Evolutionary conservation across 2,888 invertebrate genomes (phyloP).

Genomic region (Eupithecia subumbrata): DNA sequence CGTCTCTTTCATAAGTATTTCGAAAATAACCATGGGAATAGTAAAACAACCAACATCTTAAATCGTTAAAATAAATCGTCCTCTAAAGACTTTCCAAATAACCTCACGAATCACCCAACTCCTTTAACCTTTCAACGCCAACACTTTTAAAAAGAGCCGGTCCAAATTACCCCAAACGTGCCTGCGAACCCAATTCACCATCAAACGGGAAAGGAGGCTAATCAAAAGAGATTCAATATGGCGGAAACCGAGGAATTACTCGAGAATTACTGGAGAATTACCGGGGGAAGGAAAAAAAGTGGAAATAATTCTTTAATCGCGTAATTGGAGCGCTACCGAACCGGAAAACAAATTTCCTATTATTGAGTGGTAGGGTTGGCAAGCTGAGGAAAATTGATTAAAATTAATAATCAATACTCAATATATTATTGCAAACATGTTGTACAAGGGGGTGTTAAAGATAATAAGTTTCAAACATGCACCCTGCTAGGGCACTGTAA

Average conservation of each 20-base stretch:
- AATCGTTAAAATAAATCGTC: slow-evolving; percentile 4
- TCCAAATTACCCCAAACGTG: slow-evolving; percentile 70
- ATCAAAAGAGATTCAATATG: slow-evolving; percentile 82
- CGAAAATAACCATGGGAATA: too few relatives aligned
- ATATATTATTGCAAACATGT: too few relatives aligned
- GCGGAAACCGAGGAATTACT: slow-evolving; percentile 73
- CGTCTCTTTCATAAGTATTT: too few relatives aligned
- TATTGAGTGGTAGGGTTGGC: slow-evolving; percentile 72
- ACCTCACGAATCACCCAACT: slow-evolving; percentile 7
- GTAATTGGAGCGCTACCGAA: slow-evolving; percentile 83
- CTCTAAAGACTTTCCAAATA: background rate
- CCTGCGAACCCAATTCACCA: slow-evolving; percentile 69
- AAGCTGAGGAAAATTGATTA: background rate
- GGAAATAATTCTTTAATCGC: slow-evolving; percentile 84
- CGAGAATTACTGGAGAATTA: slow-evolving; percentile 46
- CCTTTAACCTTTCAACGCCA: slow-evolving; percentile 22
- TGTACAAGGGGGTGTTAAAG: too few relatives aligned
- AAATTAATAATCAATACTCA: too few relatives aligned
- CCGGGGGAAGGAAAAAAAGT: slow-evolving; percentile 67
- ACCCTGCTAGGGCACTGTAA: too few relatives aligned
- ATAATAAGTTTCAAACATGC: too few relatives aligned
- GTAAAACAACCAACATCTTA: slow-evolving; percentile 2
- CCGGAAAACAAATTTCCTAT: slow-evolving; percentile 85
- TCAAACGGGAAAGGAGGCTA: slow-evolving; percentile 81
- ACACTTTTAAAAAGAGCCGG: slow-evolving; percentile 65